Evolutionary conservation across 2,888 invertebrate species (phyloP).

Genomic region (Troglohyphantes excavatus): DNA sequence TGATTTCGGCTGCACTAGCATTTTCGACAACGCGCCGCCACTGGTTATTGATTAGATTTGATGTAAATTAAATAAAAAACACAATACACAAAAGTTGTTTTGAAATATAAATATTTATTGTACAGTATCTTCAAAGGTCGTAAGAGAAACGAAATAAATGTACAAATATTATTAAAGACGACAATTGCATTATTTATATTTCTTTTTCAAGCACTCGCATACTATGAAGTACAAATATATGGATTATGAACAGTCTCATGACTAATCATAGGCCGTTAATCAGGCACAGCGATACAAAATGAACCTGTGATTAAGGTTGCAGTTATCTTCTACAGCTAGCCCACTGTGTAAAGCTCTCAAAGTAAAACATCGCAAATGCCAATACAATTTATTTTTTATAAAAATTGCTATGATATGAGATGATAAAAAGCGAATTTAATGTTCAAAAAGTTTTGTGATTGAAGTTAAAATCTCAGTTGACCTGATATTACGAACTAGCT

Average conservation of each 20-base stretch:
- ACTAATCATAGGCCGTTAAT: background rate
- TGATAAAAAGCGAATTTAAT: background rate
- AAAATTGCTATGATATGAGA: background rate
- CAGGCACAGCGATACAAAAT: conserved; percentile 2
- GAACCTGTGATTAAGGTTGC: background rate
- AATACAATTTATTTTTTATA: background rate
- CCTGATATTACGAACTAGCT: background rate
- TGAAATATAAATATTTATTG: conserved; percentile 74
- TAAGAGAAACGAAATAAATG: conserved; percentile 15
- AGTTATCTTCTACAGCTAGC: background rate
- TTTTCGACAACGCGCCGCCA: too few relatives aligned
- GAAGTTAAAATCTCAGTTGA: background rate
- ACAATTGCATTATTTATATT: background rate
- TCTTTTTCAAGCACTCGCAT: conserved; percentile 25
- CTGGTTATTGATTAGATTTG: too few relatives aligned
- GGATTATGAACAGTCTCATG: conserved; percentile 17
- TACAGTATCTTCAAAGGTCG: conserved; percentile 49
- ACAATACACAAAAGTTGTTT: too few relatives aligned
- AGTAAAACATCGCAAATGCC: background rate
- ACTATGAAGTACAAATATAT: conserved; percentile 24
- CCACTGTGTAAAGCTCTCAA: background rate
- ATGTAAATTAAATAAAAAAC: too few relatives aligned
- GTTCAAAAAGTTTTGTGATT: background rate
- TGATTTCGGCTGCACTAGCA: too few relatives aligned
- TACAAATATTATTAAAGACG: conserved; percentile 20